phyloP scores from a whole-genome alignment of 2,888 invertebrate species.

The Hesperia comma region DNA sequence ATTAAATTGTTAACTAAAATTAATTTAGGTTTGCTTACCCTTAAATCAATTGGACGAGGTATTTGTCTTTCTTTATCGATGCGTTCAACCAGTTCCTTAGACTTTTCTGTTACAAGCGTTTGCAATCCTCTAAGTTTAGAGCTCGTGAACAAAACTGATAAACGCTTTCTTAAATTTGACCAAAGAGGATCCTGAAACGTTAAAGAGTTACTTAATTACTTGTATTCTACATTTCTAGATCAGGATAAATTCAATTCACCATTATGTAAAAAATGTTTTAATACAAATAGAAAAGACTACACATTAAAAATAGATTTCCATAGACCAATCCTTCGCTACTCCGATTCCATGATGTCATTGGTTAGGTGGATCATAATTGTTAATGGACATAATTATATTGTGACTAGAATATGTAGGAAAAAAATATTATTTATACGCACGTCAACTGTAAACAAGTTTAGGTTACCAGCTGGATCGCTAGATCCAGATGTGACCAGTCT shows the following conservation, averaged over 20 bases:
- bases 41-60: conserved; percentile 38
- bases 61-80: conserved; percentile 43
- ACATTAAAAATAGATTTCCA: too few relatives aligned
- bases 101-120: conserved; percentile 39
- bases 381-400: too few relatives aligned
- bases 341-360: too few relatives aligned
- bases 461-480: conserved; percentile 57
- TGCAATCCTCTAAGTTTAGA: conserved; percentile 48
- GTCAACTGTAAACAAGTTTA: conserved; percentile 59
- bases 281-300: too few relatives aligned
- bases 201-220: background rate
- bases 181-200: conserved; percentile 47
- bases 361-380: too few relatives aligned
- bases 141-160: conserved; percentile 49
- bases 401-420: too few relatives aligned
- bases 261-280: too few relatives aligned
- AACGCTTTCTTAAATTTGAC: conserved; percentile 44
- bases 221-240: too few relatives aligned
- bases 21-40: conserved; percentile 36
- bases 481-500: conserved; percentile 56
- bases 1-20: too few relatives aligned
- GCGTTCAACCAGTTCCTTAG: conserved; percentile 45
- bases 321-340: too few relatives aligned
- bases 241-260: too few relatives aligned
- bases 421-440: conserved; percentile 50